Evolutionary conservation across 2,888 invertebrate species (phyloP), one percentile per base, ranked within the genome.

Genomic region (Aethes cnicana): DNA sequence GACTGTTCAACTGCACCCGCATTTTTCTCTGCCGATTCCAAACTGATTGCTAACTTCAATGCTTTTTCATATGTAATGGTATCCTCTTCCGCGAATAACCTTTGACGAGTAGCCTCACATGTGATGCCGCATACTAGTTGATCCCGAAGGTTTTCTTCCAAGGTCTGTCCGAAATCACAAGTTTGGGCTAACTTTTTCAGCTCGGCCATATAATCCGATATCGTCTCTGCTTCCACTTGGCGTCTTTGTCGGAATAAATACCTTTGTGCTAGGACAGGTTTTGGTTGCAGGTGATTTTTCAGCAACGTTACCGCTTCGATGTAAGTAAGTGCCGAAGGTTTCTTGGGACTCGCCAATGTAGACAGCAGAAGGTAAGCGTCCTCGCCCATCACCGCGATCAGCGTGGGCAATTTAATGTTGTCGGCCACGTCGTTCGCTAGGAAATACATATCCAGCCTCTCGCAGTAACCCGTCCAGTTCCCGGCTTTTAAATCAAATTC

Each of bases 311-410:
- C 37, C 6, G 42, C 42, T 17, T 35, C 36, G 6, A 11, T 20
- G 23, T 39, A 47, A 12, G 46, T 46, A 11, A 47, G 17, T 2
- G 33, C 6, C 4, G 47, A 17, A 6, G 53, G 53, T 30, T 53
- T 35, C 3, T 20, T 46, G 0, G 55, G 55, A 12, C 52, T 52
- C n/a, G 44, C 18, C 16, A 53, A 46, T 2, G 43, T 53, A 5
- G 44, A 33, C 16, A 54, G 8, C 17, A 49, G 21, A 0, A 8
- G 33, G n/a, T 42, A 42, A 3, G 25, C 39, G 2, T 53, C 53
- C 18, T 48, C 49, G 0, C 56, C 56, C 49, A 56, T 50, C 1
- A 53, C 48, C 4, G 56, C 30, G 18, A 53, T 53, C 8, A 56
- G 16, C 4, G 53, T 47, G 3, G 53, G 50, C 32, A 52, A 33